These are phyloP conservation scores for Paramuricea clavata DNA, from an alignment of 92 coral and sea anemone genomes.

Conservation along the genomic window DNA sequence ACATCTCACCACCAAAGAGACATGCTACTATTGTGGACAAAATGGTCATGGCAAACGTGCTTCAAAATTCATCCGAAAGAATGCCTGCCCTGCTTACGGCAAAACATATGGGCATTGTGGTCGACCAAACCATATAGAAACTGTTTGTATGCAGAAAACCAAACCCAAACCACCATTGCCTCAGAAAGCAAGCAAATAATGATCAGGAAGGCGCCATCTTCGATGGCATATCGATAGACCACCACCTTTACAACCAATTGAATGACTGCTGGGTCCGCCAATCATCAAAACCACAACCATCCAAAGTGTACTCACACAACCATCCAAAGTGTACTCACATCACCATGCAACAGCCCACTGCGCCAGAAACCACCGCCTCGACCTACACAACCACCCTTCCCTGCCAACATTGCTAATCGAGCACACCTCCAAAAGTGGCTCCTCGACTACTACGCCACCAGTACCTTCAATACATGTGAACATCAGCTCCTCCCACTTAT, in stretches of 20 bases:
- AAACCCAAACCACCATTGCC: slow-evolving; percentile 32
- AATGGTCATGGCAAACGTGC: slow-evolving; percentile 69
- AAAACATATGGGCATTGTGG: slow-evolving; percentile 58
- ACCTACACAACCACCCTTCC: slow-evolving; percentile 49
- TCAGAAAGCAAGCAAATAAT: background rate
- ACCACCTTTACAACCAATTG: slow-evolving; percentile 67
- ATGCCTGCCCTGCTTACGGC: slow-evolving; percentile 71
- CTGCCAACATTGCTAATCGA: slow-evolving; percentile 48
- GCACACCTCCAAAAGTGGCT: slow-evolving; percentile 64
- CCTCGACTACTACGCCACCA: slow-evolving; percentile 53
- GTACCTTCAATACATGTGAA: slow-evolving; percentile 73
- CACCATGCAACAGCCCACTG: background rate
- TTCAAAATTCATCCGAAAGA: slow-evolving; percentile 36
- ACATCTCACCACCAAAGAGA: background rate
- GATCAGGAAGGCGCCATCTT: slow-evolving; percentile 66
- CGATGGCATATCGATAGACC: slow-evolving; percentile 60
- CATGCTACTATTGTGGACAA: slow-evolving; percentile 58
- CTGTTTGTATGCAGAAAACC: slow-evolving; percentile 63
- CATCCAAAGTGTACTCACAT: too few relatives aligned
- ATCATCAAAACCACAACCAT: slow-evolving; percentile 68
- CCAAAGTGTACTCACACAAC: slow-evolving; percentile 50
- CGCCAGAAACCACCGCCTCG: slow-evolving; percentile 44
- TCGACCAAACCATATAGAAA: slow-evolving; percentile 50
- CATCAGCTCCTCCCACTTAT: slow-evolving; percentile 68
- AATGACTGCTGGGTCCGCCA: slow-evolving; percentile 50